Base-by-base conservation (phyloP, 2,113 vertebrate genomes). In the Macquaria ambigua region DNA sequence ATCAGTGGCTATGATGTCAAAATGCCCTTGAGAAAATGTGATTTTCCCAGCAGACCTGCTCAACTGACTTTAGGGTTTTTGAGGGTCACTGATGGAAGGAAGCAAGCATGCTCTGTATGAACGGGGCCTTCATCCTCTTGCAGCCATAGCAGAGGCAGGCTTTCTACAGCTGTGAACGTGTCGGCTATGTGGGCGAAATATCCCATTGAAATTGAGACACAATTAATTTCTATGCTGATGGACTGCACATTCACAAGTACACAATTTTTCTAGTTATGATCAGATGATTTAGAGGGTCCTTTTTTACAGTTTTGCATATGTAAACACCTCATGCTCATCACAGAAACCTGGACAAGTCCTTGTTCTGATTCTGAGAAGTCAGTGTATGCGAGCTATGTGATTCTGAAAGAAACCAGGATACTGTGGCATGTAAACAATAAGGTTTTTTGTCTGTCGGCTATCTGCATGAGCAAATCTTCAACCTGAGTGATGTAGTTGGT, bases 21-120 rank as follows among this genome's bases (percentile, higher is more conserved):
- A 56, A 83, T 67, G 48, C 71, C 70, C 78, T 75, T 76, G 84
- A 62, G 66, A 74, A 74, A 81, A 68, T 37, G 18, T 25, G 43
- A 46, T 28, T 25, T n/a, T 68, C n/a, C 59, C 71, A 61, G 58
- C 7, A 64, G 56, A 48, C 28, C 25, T 53, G 39, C 7, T 14
- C 23, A 48, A 64, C 18, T 63, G 75, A 64, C n/a, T n/a, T n/a
- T n/a, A n/a, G n/a, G n/a, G n/a, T n/a, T 34, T 34, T 34, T 34
- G 5, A 52, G 53, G n/a, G 16, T 5, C 37, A 67, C 18, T 2
- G 2, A 31, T 77, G 34, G 53, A 52, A 74, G 16, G 23, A 16
- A 74, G 55, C 16, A 46, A 39, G 4, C 20, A 59, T 25, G 11
- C 16, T 20, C 18, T 11, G 16, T 2, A 48, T 15, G 12, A 58